Conservation (phyloP, 2,888 invertebrate species). For the Orchestes rusci region DNA sequence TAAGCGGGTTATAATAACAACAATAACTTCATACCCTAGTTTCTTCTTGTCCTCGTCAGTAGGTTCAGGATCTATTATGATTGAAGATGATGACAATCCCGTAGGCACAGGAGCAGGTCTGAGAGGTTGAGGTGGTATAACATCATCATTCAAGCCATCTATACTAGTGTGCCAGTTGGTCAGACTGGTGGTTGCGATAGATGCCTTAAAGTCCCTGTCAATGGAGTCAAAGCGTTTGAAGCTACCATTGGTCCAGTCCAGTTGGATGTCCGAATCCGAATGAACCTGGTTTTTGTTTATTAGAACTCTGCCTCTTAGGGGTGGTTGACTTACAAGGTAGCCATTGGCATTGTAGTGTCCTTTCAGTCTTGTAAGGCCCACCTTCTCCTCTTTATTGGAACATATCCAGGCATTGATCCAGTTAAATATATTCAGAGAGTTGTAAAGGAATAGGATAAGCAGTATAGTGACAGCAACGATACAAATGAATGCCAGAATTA, state of each 20-base stretch:
- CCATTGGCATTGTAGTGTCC: constrained; percentile 59
- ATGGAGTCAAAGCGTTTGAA: constrained; percentile 60
- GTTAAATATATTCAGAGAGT: constrained; percentile 44
- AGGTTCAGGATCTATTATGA: too few relatives aligned
- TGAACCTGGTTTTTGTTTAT: constrained; percentile 45
- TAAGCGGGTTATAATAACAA: too few relatives aligned
- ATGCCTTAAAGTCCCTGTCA: constrained; percentile 50
- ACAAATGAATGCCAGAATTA: constrained; percentile 39
- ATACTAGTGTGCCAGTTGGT: constrained; percentile 30
- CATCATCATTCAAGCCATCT: constrained; percentile 30
- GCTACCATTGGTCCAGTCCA: constrained; percentile 55
- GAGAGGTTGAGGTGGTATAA: constrained; percentile 59
- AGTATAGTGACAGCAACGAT: constrained; percentile 42
- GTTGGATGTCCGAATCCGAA: constrained; percentile 56
- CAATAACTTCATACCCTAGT: too few relatives aligned
- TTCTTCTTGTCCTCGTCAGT: too few relatives aligned
- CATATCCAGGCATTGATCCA: constrained; percentile 47
- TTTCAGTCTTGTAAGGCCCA: constrained; percentile 46
- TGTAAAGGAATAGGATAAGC: constrained; percentile 43
- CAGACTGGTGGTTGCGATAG: constrained; percentile 43
- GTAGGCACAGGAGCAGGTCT: constrained; percentile 57
- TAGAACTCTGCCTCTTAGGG: too few relatives aligned
- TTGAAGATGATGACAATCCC: too few relatives aligned
- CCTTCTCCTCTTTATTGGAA: constrained; percentile 50
- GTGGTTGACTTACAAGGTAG: constrained; percentile 54